Percentiles rank a stretch among this genome's conserved stretches.
Conservation (phyloP, 2,888 invertebrate species). For the Phlogophora meticulosa region DNA sequence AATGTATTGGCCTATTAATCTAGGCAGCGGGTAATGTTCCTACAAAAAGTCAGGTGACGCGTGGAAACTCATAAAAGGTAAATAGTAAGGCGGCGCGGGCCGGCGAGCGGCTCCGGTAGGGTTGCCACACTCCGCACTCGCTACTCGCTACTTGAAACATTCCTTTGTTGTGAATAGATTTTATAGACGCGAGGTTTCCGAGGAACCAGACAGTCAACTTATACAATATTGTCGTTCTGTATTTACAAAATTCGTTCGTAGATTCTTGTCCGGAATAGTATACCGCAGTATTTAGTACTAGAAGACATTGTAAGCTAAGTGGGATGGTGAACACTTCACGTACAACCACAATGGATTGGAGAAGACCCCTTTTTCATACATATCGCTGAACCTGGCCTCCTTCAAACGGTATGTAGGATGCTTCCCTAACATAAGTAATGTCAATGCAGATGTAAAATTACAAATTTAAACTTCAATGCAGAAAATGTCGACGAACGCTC, state of each 20-base stretch:
- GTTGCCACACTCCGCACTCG: background rate
- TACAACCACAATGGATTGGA: background rate
- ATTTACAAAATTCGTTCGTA: background rate
- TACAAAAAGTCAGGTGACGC: conserved; percentile 57
- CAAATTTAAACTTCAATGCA: too few species aligned
- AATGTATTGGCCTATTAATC: conserved; percentile 49
- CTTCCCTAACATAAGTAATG: too few species aligned
- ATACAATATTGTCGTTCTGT: background rate
- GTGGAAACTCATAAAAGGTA: conserved; percentile 65
- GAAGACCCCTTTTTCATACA: conserved; percentile 8
- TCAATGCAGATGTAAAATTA: too few species aligned
- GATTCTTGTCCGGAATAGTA: too few species aligned
- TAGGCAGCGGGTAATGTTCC: conserved; percentile 18
- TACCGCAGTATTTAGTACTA: background rate
- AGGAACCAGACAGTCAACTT: background rate
- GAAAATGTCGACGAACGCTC: too few species aligned
- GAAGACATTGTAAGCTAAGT: background rate
- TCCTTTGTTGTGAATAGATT: background rate
- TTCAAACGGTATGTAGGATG: too few species aligned
- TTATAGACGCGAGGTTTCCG: background rate
- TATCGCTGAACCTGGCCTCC: background rate
- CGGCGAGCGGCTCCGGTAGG: background rate
- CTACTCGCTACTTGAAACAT: background rate
- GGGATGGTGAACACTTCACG: background rate
- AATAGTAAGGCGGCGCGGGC: conserved; percentile 28